Conservation (phyloP, 2,888 invertebrate genomes). For the Lasius platythorax region DNA sequence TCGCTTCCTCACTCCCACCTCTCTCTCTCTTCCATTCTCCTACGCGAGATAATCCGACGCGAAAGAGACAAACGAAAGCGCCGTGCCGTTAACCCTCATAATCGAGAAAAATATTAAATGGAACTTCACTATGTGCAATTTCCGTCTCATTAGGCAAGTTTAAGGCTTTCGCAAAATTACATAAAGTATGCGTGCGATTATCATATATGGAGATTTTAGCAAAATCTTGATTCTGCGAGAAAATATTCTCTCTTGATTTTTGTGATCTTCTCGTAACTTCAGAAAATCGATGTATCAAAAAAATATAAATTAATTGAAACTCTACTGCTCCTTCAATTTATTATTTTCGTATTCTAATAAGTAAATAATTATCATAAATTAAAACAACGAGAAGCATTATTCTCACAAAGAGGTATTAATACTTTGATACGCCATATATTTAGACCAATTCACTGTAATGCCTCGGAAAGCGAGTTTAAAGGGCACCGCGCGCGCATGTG, state of each 20-base stretch:
- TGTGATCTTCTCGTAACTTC: background rate
- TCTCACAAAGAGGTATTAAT: background rate
- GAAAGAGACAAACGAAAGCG: conserved; percentile 38
- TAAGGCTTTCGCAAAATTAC: conserved; percentile 44
- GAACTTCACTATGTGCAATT: conserved; percentile 37
- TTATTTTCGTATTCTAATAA: background rate
- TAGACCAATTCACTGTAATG: conserved; percentile 32
- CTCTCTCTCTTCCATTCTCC: background rate
- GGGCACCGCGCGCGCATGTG: conserved; percentile 18
- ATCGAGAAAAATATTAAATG: conserved; percentile 55
- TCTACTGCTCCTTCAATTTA: background rate
- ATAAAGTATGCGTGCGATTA: background rate
- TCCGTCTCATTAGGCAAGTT: conserved; percentile 52
- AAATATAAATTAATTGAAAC: conserved; percentile 10
- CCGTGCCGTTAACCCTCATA: conserved; percentile 58
- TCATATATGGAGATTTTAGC: background rate
- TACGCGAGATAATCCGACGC: conserved; percentile 48
- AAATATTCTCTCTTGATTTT: background rate
- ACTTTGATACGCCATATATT: background rate
- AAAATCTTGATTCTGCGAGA: background rate
- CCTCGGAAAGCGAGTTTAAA: background rate
- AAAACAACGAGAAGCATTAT: background rate
- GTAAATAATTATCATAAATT: background rate
- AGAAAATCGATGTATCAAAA: background rate
- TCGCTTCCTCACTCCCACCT: background rate